Base-by-base conservation (phyloP, 2,113 vertebrate genomes). In the Stegostoma tigrinum region DNA sequence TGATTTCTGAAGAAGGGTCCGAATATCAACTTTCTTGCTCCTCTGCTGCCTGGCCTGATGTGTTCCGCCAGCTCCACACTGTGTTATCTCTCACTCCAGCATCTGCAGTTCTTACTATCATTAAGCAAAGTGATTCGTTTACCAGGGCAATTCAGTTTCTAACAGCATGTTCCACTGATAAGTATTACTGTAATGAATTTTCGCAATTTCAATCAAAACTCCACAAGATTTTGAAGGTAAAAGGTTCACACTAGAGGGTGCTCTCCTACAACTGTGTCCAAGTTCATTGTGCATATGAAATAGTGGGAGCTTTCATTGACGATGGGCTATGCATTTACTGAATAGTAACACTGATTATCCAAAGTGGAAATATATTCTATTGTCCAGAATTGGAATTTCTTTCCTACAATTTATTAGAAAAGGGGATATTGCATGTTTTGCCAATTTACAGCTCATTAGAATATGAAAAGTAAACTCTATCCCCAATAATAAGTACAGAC, bases 171-270 rank as follows among this genome's bases (percentile, higher is more conserved):
- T 30, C 87, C 27, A 87, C 2, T 64, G 87, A 64, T 5, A 55
- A 64, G 55, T 27, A 30, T 90, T 34, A n/a, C 52, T 61, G 27
- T 55, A 90, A 30, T 90, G 21, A 4, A n/a, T 90, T 89, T 34
- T 34, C 30, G 14, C 52, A 90, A 14, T 90, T 90, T 34, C 87
- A 90, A 90, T 52, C 48, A 52, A 55, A 61, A 17, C 61, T 90
- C 30, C 55, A 64, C 30, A 90, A 4, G 27, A 2, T 64, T 27
- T 30, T 4, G 52, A 52, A 90, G 34, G 52, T 61, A 17, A 27
- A 55, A 61, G 5, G 17, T 34, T 90, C 52, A 90, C 87, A 90
- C 87, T 90, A 90, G 87, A 90, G 87, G 52, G 87, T 87, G 85
- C 52, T 90, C 87, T 64, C 52, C 8, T 64, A 14, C 52, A n/a